A percentile compares a stretch with the other conserved stretches of the same genome.
These are phyloP conservation scores for Polia nebulosa DNA, from an alignment of 2,888 invertebrate species.

Conservation along the genomic window DNA sequence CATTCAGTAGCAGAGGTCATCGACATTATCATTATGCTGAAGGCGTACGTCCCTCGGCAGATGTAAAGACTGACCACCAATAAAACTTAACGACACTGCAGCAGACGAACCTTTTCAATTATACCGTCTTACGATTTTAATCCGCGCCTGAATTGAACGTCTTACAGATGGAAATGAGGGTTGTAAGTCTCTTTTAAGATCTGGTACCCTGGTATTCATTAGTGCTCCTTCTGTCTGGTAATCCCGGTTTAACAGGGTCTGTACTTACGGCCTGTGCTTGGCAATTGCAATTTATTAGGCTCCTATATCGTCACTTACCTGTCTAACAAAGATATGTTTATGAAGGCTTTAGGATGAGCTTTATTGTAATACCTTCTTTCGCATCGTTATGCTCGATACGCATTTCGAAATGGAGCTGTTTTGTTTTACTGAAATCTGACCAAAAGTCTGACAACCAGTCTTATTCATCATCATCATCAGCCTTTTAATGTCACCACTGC, in stretches of 20 bases:
- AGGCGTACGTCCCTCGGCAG: constrained; percentile 62
- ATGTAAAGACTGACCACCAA: constrained; percentile 76
- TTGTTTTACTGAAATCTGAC: no score
- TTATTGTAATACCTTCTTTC: neutral
- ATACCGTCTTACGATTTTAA: constrained; percentile 80
- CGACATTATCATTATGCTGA: constrained; percentile 75
- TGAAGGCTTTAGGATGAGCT: neutral
- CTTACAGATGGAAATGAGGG: constrained; percentile 58
- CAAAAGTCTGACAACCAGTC: no score
- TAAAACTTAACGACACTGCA: constrained; percentile 80
- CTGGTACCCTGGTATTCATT: constrained; percentile 48
- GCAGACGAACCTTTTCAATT: constrained; percentile 79
- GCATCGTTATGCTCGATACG: neutral
- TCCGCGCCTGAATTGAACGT: constrained; percentile 68
- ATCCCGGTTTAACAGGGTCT: constrained; percentile 30
- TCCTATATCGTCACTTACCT: constrained; percentile 9
- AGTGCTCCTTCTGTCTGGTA: constrained; percentile 42
- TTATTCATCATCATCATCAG: no score
- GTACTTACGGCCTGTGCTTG: neutral
- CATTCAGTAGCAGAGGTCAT: constrained; percentile 66
- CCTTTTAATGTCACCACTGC: no score
- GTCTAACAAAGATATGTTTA: constrained; percentile 5
- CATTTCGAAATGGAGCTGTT: neutral
- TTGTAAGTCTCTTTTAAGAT: constrained; percentile 56
- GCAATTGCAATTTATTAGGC: constrained; percentile 41